Base-by-base conservation (phyloP, 2,888 invertebrate species). In the Anthoptus insignis region DNA sequence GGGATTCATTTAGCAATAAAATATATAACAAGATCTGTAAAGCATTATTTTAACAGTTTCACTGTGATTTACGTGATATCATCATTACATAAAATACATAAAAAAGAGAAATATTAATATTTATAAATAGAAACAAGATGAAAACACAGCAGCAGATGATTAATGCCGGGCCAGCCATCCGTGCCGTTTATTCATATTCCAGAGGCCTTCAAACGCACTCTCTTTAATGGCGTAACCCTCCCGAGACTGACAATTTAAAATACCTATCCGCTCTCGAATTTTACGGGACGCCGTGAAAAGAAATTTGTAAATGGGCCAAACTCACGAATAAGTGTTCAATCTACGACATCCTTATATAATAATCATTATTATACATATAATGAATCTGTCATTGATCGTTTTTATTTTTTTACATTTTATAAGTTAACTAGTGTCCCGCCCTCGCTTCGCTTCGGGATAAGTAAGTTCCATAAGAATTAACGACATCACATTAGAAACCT, bases 111-210 rank as follows among this genome's bases (percentile, higher is more conserved):
- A 39, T 57, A 42, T 57, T 57, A 57, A 57, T 57, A 42, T 42
- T 27, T 47, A 24, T 54, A 61, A 60, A 54, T 37, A 61, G 45
- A 22, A 37, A 49, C 56, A 54, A 63, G 54, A 42, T 49, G 27
- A 56, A 63, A 63, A 34, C 45, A 56, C 45, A 67, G 50, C 70
- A 71, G 69, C 66, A 68, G 71, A 78, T 80, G 77, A 80, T 80
- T 78, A 81, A 81, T 80, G 77, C 77, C 73, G 67, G 65, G 71
- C 76, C 77, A 76, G 72, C 78, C 76, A 76, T 70, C 79, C 76
- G 73, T 73, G 57, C 53, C 71, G 74, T 78, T 81, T 80, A 81
- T 81, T 81, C 80, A 81, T 81, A 80, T 78, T 79, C 76, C 72
- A 69, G 69, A 66, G 74, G 69, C 76, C 77, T 78, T 74, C 74